These are phyloP conservation scores for Drosophila mojavensis DNA, from an alignment of 1,140 invertebrate genomes.

Conservation along the genomic window DNA sequence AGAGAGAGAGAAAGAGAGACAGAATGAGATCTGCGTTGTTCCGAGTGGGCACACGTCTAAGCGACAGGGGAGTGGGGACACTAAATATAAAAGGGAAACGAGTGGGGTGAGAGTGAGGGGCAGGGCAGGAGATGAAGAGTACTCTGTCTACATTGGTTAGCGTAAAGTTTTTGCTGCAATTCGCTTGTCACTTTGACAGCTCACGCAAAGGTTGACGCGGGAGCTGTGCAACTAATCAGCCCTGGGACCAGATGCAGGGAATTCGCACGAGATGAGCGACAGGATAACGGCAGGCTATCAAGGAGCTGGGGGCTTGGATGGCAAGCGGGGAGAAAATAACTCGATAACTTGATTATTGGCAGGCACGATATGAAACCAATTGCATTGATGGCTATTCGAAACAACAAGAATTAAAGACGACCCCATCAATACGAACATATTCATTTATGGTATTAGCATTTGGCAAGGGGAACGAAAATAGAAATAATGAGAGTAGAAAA, in stretches of 20 bases:
- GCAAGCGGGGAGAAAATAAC: background rate
- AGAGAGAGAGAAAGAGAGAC: conserved; percentile 10
- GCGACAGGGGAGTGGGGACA: background rate
- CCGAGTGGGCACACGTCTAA: conserved; percentile 32
- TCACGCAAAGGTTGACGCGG: conserved; percentile 75
- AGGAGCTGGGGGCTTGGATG: background rate
- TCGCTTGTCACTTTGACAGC: conserved; percentile 80
- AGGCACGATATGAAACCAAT: conserved; percentile 66
- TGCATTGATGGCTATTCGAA: conserved; percentile 47
- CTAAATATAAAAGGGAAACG: too few species aligned
- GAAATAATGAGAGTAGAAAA: background rate
- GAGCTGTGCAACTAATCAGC: conserved; percentile 56
- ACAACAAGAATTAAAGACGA: conserved; percentile 32
- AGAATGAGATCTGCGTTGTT: conserved; percentile 19
- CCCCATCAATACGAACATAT: conserved; percentile 2
- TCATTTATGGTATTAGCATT: conserved; percentile 18
- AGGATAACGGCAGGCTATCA: background rate
- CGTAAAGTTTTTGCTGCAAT: conserved; percentile 65
- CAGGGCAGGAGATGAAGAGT: background rate
- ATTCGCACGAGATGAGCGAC: conserved; percentile 11
- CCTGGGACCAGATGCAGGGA: conserved; percentile 24
- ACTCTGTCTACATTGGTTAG: conserved; percentile 60
- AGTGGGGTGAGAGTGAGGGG: background rate
- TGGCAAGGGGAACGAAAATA: background rate
- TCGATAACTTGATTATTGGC: conserved; percentile 56